phyloP scores from a whole-genome alignment of 1,140 invertebrate species.

The Planococcus citri region DNA sequence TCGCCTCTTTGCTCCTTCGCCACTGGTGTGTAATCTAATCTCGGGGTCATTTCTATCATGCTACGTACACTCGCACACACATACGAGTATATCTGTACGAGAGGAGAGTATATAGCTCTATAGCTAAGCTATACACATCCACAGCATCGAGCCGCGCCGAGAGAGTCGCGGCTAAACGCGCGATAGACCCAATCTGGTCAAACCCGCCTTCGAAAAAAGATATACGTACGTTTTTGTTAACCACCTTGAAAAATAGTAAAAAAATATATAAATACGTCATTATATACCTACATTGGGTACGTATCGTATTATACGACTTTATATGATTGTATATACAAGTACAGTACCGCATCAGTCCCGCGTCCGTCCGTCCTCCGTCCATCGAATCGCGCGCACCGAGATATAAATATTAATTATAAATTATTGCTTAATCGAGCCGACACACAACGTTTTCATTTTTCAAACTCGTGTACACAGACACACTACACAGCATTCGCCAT shows the following conservation, averaged over 20 bases:
- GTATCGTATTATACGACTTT: too few species aligned
- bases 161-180: conserved; percentile 4
- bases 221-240: conserved; percentile 17
- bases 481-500: too few species aligned
- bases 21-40: conserved; percentile 15
- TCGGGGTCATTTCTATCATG: conserved; percentile 20
- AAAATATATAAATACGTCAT: neutral
- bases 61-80: neutral
- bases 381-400: neutral
- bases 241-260: conserved; percentile 14
- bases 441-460: neutral
- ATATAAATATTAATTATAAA: conserved; percentile 7
- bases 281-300: neutral
- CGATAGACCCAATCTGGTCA: conserved; percentile 19
- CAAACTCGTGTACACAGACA: neutral
- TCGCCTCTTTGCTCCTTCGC: conserved; percentile 7
- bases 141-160: too few species aligned
- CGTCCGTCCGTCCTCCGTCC: too few species aligned
- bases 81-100: too few species aligned
- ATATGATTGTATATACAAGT: too few species aligned
- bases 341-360: too few species aligned
- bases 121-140: too few species aligned
- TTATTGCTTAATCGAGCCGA: neutral
- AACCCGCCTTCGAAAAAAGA: conserved; percentile 14
- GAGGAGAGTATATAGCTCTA: too few species aligned